Conservation (phyloP, 1,140 invertebrate genomes). For the Tenebrio molitor region DNA sequence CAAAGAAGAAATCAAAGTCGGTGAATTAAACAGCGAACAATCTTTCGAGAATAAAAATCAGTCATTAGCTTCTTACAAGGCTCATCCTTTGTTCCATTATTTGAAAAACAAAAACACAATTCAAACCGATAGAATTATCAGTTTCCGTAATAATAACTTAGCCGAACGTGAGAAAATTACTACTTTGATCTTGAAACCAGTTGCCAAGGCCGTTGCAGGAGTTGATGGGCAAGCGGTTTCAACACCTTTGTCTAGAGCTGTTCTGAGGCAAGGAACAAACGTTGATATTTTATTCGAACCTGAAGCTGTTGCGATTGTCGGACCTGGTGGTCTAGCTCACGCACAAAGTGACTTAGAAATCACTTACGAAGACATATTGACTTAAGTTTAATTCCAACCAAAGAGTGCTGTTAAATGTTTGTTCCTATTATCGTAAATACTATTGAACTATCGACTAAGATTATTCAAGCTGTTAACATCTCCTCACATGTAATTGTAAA, state of each 20-base stretch:
- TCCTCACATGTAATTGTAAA: too few species aligned
- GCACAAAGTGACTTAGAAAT: conserved; percentile 74
- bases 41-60: conserved; percentile 1
- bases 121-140: conserved; percentile 52
- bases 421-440: neutral
- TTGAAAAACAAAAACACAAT: conserved; percentile 60
- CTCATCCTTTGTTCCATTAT: conserved; percentile 58
- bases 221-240: conserved; percentile 76
- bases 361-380: conserved; percentile 59
- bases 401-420: neutral
- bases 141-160: conserved; percentile 58
- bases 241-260: conserved; percentile 74
- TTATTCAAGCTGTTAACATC: too few species aligned
- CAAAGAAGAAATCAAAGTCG: conserved; percentile 9
- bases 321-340: conserved; percentile 78
- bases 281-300: conserved; percentile 75
- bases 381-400: neutral
- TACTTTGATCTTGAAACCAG: conserved; percentile 73
- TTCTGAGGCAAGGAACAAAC: conserved; percentile 68
- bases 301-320: conserved; percentile 76
- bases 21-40: neutral
- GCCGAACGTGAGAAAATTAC: conserved; percentile 60
- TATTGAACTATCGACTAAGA: too few species aligned
- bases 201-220: conserved; percentile 74
- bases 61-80: conserved; percentile 56